Percentiles rank a stretch among this genome's conserved stretches.
phyloP scores from a whole-genome alignment of 2,113 vertebrate species.

The Amia ocellicauda region DNA sequence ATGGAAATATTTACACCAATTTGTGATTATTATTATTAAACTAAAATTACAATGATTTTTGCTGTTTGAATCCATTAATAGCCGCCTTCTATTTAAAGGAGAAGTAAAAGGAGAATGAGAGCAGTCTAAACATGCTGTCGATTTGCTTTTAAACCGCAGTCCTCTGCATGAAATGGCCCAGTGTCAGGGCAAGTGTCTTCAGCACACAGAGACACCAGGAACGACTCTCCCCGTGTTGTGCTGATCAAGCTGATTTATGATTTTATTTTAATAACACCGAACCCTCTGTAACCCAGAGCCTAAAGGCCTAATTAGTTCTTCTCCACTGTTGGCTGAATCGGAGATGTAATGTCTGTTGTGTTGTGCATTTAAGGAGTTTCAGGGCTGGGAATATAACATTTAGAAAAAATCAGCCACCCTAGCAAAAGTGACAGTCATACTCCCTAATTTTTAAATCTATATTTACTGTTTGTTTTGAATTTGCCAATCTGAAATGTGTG shows the following conservation, averaged over 20 bases:
- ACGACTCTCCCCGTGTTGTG: background rate
- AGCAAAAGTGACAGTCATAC: too few relatives aligned
- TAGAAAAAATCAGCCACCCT: background rate
- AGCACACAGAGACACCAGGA: background rate
- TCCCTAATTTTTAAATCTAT: too few relatives aligned
- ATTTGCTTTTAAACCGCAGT: background rate
- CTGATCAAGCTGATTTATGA: constrained; percentile 38
- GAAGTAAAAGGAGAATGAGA: background rate
- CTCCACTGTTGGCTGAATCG: constrained; percentile 36
- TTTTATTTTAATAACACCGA: constrained; percentile 42
- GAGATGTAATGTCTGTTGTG: constrained; percentile 33
- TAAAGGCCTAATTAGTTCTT: constrained; percentile 40
- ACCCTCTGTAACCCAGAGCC: constrained; percentile 41
- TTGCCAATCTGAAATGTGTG: background rate
- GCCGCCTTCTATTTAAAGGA: background rate
- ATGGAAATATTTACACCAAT: too few relatives aligned
- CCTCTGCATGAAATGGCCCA: constrained; percentile 11
- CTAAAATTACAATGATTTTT: too few relatives aligned
- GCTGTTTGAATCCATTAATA: too few relatives aligned
- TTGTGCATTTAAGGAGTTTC: background rate
- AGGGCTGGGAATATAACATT: background rate
- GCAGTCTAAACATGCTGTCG: constrained; percentile 7
- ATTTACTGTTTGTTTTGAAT: background rate
- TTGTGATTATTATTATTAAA: too few relatives aligned
- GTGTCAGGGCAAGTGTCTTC: background rate